Evolutionary conservation across 2,888 invertebrate species (phyloP).

Genomic region (Cyclophora albipunctata): DNA sequence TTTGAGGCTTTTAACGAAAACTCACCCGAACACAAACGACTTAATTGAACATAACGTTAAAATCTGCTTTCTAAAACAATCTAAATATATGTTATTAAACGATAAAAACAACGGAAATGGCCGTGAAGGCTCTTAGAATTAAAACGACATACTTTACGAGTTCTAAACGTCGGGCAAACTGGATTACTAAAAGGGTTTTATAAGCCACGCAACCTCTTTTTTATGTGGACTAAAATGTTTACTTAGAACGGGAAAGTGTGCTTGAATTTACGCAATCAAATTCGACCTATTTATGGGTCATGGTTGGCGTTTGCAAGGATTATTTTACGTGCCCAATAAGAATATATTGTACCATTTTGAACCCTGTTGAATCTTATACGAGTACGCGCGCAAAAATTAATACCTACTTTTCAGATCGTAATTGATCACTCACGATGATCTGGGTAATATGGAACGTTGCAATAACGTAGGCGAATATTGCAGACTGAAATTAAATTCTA

Average conservation of each 20-base stretch:
- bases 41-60: conserved; percentile 2
- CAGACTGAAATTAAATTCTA: conserved; percentile 22
- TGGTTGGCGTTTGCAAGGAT: conserved; percentile 4
- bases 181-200: conserved; percentile 31
- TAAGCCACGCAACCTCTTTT: conserved; percentile 26
- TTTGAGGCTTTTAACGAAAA: no score
- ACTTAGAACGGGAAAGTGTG: conserved; percentile 16
- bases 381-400: no score
- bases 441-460: conserved; percentile 3
- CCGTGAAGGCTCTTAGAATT: conserved; percentile 22
- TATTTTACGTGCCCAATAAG: conserved; percentile 8
- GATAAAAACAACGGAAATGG: conserved; percentile 20
- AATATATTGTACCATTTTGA: not conserved
- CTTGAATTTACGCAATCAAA: conserved; percentile 17
- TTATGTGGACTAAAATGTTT: conserved; percentile 31
- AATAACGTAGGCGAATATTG: conserved; percentile 22
- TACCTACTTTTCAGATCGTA: no score
- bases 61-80: conserved; percentile 17
- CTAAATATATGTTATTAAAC: conserved; percentile 31
- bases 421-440: no score
- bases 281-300: conserved; percentile 12
- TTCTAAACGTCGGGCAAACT: conserved; percentile 24
- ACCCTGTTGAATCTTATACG: no score
- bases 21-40: conserved; percentile 6
- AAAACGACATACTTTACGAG: conserved; percentile 26